Base-by-base conservation (phyloP, 2,113 vertebrate species). In the Peromyscus californicus region DNA sequence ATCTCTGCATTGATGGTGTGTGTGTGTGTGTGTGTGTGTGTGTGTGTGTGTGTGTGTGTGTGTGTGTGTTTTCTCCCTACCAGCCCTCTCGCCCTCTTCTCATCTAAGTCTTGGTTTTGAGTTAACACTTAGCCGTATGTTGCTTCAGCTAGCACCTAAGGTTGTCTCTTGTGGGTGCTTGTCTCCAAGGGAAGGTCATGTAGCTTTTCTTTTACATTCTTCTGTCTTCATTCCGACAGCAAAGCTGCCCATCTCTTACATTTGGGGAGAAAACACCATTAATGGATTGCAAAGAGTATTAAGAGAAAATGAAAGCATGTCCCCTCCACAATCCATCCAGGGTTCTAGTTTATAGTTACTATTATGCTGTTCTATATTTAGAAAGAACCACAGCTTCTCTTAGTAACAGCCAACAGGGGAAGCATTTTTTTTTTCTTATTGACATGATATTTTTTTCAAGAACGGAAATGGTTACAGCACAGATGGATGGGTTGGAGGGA, bases 101-200 rank as follows among this genome's bases (percentile, higher is more conserved):
- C 94, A 90, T 91, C 97, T 88, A 54, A 93, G 93, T 3, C 31
- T 11, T 29, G 79, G 39, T 61, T 84, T 92, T n/a, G 2, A 4
- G 29, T 96, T 95, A 91, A 74, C 85, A 97, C 98, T 61, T 95
- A 93, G 93, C 96, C 78, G 84, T 96, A 67, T 33, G 95, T 96
- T 67, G 67, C 96, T 98, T 97, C 96, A 96, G 79, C 86, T 96
- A 84, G 86, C 83, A 93, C 96, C 95, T 91, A 39, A 67, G 31
- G 31, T 39, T 54, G 21, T n/a, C 96, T 97, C 96, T 96, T 24
- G 42, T 69, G 21, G 39, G 39, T 75, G 51, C 92, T 96, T 36
- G 29, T 19, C 90, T 96, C 87, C 89, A 51, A 48, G 45, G n/a
- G 78, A 90, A 93, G 89, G 67, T 1, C 67, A 42, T 19, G 51